phyloP scores from a whole-genome alignment of 2,797 vertebrate species.

The Cheirogaleus major region DNA sequence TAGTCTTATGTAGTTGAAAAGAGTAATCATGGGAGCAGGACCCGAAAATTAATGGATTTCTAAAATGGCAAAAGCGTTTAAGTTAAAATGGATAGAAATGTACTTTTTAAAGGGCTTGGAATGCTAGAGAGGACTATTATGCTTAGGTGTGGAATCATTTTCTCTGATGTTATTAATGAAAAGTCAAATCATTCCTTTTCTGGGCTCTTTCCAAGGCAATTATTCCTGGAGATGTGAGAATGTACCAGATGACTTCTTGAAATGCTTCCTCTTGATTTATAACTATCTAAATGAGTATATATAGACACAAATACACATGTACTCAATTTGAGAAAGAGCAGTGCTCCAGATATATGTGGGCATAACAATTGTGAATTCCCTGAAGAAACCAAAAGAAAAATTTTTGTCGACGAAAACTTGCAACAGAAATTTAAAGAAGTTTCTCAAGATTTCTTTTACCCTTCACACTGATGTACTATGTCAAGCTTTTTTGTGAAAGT shows the following conservation, averaged over 20 bases:
- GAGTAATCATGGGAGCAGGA: neutral
- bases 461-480: neutral
- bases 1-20: neutral
- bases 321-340: constrained; percentile 56
- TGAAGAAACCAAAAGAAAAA: constrained; percentile 5
- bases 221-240: constrained; percentile 12
- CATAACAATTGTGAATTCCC: neutral
- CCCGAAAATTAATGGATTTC: neutral
- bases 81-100: neutral
- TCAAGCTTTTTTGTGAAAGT: neutral
- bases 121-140: neutral
- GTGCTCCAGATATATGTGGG: neutral
- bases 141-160: constrained; percentile 23
- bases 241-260: constrained; percentile 20
- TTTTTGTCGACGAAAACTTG: neutral
- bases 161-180: constrained; percentile 38
- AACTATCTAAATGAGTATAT: neutral
- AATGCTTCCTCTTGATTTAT: constrained; percentile 61
- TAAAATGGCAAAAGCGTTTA: neutral
- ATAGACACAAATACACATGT: constrained; percentile 4
- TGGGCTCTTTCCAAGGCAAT: constrained; percentile 50
- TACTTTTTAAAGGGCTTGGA: neutral
- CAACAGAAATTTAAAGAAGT: neutral
- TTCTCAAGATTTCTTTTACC: constrained; percentile 20
- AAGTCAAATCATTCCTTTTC: constrained; percentile 31